A percentile compares a stretch with the other conserved stretches of the same genome.
Evolutionary conservation across 2,888 invertebrate genomes (phyloP).

Genomic region (Mantis religiosa): DNA sequence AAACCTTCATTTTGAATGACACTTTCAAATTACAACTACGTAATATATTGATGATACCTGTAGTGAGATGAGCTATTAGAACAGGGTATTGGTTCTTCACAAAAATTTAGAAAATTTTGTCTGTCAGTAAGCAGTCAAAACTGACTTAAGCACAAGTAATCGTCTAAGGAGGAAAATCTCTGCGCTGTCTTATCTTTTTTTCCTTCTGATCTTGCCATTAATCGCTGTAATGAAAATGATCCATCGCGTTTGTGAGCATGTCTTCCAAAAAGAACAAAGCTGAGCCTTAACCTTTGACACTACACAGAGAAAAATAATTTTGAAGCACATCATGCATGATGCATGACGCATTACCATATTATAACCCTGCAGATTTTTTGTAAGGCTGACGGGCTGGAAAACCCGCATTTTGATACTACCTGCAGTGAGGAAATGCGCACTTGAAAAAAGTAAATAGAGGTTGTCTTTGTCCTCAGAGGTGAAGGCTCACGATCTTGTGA

Average conservation of each 20-base stretch:
- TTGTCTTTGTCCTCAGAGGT: not conserved
- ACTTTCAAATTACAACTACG: too few relatives aligned
- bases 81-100: too few relatives aligned
- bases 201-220: not conserved
- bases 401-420: not conserved
- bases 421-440: not conserved
- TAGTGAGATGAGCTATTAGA: too few relatives aligned
- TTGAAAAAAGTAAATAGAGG: not conserved
- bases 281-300: not conserved
- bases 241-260: not conserved
- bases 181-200: not conserved
- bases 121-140: not conserved
- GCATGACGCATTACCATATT: not conserved
- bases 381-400: not conserved
- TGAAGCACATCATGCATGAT: not conserved
- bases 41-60: too few relatives aligned
- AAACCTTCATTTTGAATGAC: too few relatives aligned
- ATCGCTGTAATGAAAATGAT: not conserved
- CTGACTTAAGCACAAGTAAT: not conserved
- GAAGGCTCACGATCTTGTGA: not conserved
- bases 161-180: too few relatives aligned
- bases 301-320: not conserved
- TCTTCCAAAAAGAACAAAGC: not conserved
- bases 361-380: not conserved
- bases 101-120: too few relatives aligned